phyloP scores from a whole-genome alignment of 2,888 invertebrate genomes.

The Tethea ocularis region DNA sequence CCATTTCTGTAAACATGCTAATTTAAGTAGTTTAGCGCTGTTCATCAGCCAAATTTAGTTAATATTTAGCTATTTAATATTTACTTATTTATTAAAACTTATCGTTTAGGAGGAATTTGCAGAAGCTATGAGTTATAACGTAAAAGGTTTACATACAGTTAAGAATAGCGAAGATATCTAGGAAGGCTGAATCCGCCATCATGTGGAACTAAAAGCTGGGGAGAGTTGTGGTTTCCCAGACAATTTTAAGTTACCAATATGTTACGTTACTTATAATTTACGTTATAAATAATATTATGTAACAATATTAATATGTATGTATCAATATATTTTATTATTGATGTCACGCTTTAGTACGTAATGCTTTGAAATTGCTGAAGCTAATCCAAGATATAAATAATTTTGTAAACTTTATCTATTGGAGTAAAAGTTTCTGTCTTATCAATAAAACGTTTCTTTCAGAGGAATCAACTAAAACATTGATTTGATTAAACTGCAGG shows the following conservation, averaged over 20 bases:
- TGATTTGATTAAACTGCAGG: neutral
- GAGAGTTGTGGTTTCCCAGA: neutral
- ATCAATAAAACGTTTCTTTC: neutral
- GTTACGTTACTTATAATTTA: neutral
- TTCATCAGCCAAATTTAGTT: neutral
- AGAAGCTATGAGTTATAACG: too few species aligned
- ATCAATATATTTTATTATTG: neutral
- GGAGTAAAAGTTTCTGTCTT: neutral
- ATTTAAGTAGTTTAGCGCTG: constrained; percentile 2
- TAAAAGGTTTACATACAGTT: too few species aligned
- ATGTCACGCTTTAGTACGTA: constrained; percentile 1
- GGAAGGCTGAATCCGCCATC: constrained; percentile 1
- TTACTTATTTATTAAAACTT: too few species aligned
- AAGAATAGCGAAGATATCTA: neutral
- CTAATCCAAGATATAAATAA: neutral
- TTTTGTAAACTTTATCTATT: neutral
- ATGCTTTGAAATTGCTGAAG: constrained; percentile 5
- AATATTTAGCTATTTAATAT: neutral
- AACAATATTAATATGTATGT: neutral
- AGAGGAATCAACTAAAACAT: neutral
- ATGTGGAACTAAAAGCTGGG: neutral
- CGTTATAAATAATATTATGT: neutral
- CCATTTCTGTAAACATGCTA: constrained; percentile 49
- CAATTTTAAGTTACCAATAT: neutral
- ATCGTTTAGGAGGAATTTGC: too few species aligned